Base-by-base conservation (phyloP, 2,113 vertebrate genomes). In the Catharus bicknelli region DNA sequence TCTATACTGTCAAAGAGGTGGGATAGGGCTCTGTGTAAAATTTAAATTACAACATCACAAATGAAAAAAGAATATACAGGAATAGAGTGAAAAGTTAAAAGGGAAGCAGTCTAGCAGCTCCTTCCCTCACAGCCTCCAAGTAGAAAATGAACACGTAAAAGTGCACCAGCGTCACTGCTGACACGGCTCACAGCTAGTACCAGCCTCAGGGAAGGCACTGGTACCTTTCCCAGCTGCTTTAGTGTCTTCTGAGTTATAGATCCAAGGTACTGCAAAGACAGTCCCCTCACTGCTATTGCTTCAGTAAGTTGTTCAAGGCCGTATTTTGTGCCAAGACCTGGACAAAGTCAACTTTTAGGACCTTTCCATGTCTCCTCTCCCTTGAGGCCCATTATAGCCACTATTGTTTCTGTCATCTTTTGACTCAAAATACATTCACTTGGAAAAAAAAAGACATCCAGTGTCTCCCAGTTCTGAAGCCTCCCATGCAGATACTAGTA, bases 241-340 rank as follows among this genome's bases (percentile, higher is more conserved):
- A 72, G 80, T 62, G 87, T 93, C 93, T 97, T 96, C 85, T 38
- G 48, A 79, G 51, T 91, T 82, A 91, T 34, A 51, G 83, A 95
- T 86, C 85, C 95, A 88, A 86, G 79, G 69, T 95, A 69, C 72
- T 83, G 72, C 78, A 86, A 16, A 74, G 67, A 72, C 94, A 87
- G 94, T 86, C 86, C 94, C 93, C 85, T 96, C 91, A 94, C 77
- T 94, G 90, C 95, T 97, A 97, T 96, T 97, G 97, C 97, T 97
- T 98, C 93, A 92, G 58, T 95, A 91, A 90, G 82, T 92, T 96
- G 90, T 78, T 95, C 88, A 96, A 94, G 95, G 95, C 81, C 62
- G 11, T 79, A 72, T 91, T 95, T 92, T 95, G 73, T 92, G 92
- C 90, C 77, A 83, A 91, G 91, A 94, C 80, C 73, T 63, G 79